Conservation (phyloP, 1,140 invertebrate species). For the Ceratina calcarata region DNA sequence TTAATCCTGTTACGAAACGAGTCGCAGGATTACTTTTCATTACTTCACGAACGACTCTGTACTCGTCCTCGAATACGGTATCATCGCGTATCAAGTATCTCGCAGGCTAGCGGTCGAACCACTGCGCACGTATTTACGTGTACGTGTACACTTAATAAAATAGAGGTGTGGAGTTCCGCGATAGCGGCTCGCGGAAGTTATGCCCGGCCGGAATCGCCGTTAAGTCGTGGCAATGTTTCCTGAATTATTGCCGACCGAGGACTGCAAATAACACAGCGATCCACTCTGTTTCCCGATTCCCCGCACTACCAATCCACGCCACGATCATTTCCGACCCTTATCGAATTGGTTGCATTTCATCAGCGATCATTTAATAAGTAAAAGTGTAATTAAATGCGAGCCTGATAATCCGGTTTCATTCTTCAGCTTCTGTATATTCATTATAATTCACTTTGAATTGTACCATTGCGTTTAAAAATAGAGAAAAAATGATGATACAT, state of each 20-base stretch:
- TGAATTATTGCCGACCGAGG: conserved; percentile 35
- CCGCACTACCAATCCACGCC: not conserved
- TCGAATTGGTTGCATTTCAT: not conserved
- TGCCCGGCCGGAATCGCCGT: conserved; percentile 47
- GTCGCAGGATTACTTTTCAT: not conserved
- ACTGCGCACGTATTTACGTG: conserved; percentile 42
- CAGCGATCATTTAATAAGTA: no score
- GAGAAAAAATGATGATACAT: not conserved
- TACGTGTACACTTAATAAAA: conserved; percentile 68
- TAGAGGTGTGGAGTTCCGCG: conserved; percentile 70
- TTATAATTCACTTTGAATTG: no score
- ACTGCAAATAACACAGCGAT: conserved; percentile 59
- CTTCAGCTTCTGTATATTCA: no score
- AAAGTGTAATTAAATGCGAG: no score
- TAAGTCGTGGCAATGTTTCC: conserved; percentile 34
- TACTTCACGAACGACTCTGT: conserved; percentile 26
- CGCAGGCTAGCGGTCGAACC: not conserved
- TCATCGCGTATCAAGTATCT: conserved; percentile 21
- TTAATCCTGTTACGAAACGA: not conserved
- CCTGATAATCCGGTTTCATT: no score
- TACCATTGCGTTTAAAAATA: no score
- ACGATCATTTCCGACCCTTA: not conserved
- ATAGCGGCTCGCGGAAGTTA: conserved; percentile 63
- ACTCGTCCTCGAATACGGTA: not conserved
- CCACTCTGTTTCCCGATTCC: conserved; percentile 49